phyloP scores from a whole-genome alignment of 2,888 invertebrate species.

The Limenitis camilla region DNA sequence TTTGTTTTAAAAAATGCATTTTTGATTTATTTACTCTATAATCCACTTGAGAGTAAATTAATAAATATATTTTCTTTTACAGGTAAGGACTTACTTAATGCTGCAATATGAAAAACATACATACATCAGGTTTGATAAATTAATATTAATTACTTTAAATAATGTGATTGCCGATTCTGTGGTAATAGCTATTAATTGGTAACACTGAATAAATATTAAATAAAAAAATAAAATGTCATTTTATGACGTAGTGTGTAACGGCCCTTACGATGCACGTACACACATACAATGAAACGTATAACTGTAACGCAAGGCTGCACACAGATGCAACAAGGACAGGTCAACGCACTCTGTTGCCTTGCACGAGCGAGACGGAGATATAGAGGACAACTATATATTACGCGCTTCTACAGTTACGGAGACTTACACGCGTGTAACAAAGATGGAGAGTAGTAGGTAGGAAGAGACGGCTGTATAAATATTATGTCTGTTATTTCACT shows the following conservation, averaged over 20 bases:
- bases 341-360: slow-evolving; percentile 73
- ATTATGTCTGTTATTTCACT: slow-evolving; percentile 74
- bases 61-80: slow-evolving; percentile 24
- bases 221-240: slow-evolving; percentile 10
- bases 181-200: too few species aligned
- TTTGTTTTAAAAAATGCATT: too few species aligned
- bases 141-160: neutral
- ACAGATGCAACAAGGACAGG: slow-evolving; percentile 71
- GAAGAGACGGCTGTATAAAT: slow-evolving; percentile 66
- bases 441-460: slow-evolving; percentile 48
- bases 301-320: slow-evolving; percentile 74
- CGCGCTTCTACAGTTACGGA: slow-evolving; percentile 44
- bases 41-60: slow-evolving; percentile 5
- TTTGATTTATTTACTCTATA: neutral
- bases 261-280: slow-evolving; percentile 62
- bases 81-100: slow-evolving; percentile 28
- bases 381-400: slow-evolving; percentile 33
- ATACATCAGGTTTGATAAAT: slow-evolving; percentile 15
- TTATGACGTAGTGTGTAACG: slow-evolving; percentile 47
- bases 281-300: slow-evolving; percentile 55
- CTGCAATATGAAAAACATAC: slow-evolving; percentile 15
- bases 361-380: slow-evolving; percentile 54
- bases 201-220: neutral
- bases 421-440: slow-evolving; percentile 49
- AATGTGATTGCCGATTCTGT: too few species aligned